phyloP scores from a whole-genome alignment of 1,140 invertebrate species.

The Agrilus planipennis region DNA sequence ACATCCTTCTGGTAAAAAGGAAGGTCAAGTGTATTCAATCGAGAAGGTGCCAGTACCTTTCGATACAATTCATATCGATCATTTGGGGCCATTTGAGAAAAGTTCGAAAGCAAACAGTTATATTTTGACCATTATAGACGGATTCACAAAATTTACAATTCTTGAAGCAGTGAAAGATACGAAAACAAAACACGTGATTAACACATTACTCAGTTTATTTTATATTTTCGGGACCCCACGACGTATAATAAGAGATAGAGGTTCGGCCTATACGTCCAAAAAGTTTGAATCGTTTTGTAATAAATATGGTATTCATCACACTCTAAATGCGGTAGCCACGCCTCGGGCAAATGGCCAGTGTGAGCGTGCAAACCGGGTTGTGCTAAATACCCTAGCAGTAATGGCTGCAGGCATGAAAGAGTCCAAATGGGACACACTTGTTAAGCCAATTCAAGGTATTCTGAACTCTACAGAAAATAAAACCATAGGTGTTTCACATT shows the following conservation, averaged over 20 bases:
- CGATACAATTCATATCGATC: constrained; percentile 1
- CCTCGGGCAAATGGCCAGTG: constrained; percentile 3
- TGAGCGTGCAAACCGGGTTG: neutral
- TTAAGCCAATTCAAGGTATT: too few species aligned
- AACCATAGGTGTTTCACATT: too few species aligned
- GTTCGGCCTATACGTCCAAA: neutral
- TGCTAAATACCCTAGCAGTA: neutral
- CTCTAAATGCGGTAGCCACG: constrained; percentile 2
- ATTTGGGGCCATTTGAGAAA: constrained; percentile 3
- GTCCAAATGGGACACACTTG: too few species aligned
- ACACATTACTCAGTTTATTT: neutral
- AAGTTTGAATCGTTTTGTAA: constrained; percentile 15
- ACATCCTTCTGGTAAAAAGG: constrained; percentile 13
- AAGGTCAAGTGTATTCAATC: constrained; percentile 1
- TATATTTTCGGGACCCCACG: neutral
- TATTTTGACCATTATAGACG: constrained; percentile 1
- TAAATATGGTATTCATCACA: constrained; percentile 1
- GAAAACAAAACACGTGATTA: neutral
- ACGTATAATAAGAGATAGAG: constrained; percentile 4
- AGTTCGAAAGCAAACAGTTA: constrained; percentile 2
- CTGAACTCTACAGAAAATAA: too few species aligned
- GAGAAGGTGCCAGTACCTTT: constrained; percentile 3
- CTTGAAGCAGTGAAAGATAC: neutral
- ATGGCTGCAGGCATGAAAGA: too few species aligned
- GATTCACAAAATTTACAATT: neutral